Conservation (phyloP, 2,888 invertebrate species). For the Ophioninae sp. region DNA sequence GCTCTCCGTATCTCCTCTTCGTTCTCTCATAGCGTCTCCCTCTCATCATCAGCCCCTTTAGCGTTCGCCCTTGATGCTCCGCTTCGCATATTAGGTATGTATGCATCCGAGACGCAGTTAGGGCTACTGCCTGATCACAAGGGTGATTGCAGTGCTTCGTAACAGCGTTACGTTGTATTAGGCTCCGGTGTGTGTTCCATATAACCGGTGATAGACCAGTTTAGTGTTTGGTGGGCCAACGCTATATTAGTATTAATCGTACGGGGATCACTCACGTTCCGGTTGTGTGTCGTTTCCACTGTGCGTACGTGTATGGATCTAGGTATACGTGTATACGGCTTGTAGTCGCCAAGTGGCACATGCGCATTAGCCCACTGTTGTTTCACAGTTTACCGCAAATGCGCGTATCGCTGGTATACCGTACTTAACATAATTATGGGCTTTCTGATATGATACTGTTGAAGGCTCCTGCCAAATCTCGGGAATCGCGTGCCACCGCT, state of each 20-base stretch:
- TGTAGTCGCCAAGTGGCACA: not conserved
- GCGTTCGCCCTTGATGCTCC: slow-evolving; percentile 29
- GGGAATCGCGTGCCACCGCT: slow-evolving; percentile 38
- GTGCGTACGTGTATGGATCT: not conserved
- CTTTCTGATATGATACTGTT: slow-evolving; percentile 55
- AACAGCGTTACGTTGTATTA: slow-evolving; percentile 74
- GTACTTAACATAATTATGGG: slow-evolving; percentile 78
- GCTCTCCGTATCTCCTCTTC: not conserved
- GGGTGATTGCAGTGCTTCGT: slow-evolving; percentile 73
- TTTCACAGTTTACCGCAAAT: slow-evolving; percentile 68
- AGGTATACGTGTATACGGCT: not conserved
- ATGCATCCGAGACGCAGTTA: slow-evolving; percentile 70
- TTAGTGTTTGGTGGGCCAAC: slow-evolving; percentile 14
- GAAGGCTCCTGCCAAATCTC: slow-evolving; percentile 38
- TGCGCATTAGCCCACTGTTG: slow-evolving; percentile 47
- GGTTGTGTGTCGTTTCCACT: slow-evolving; percentile 22
- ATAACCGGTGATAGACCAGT: slow-evolving; percentile 29
- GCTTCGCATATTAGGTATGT: slow-evolving; percentile 65
- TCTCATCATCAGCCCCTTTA: slow-evolving; percentile 49
- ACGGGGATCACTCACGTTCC: slow-evolving; percentile 24
- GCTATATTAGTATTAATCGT: slow-evolving; percentile 39
- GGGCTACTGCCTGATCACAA: slow-evolving; percentile 76
- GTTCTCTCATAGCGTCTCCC: slow-evolving; percentile 32
- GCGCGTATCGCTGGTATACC: slow-evolving; percentile 62
- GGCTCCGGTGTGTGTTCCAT: slow-evolving; percentile 54